These are phyloP conservation scores for Bembecia ichneumoniformis DNA, from an alignment of 2,888 invertebrate genomes.

Conservation along the genomic window DNA sequence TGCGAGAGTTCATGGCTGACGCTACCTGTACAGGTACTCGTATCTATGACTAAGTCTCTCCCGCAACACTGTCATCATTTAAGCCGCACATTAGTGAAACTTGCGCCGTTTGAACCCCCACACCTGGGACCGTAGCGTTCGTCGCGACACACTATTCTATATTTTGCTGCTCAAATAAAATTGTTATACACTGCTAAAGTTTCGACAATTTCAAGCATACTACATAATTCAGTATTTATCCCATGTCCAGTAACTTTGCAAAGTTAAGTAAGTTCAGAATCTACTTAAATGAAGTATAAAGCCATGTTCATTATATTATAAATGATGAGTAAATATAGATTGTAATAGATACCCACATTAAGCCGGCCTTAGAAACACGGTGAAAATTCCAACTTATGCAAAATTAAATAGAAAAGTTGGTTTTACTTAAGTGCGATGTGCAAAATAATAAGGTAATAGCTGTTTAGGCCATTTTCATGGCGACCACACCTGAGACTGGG, in stretches of 20 bases:
- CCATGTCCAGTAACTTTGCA: too few relatives aligned
- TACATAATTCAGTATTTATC: not conserved
- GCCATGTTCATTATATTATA: too few relatives aligned
- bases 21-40: not conserved
- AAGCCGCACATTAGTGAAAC: slow-evolving; percentile 68
- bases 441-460: slow-evolving; percentile 15
- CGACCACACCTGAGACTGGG: slow-evolving; percentile 14
- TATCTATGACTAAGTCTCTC: slow-evolving; percentile 25
- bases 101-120: slow-evolving; percentile 56
- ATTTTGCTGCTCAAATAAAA: slow-evolving; percentile 50
- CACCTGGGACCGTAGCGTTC: slow-evolving; percentile 52
- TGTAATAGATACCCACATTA: too few relatives aligned
- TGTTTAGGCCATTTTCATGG: slow-evolving; percentile 15
- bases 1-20: too few relatives aligned
- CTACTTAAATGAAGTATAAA: too few relatives aligned
- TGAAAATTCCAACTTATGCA: too few relatives aligned
- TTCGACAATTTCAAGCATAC: not conserved
- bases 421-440: not conserved
- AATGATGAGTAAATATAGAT: too few relatives aligned
- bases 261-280: too few relatives aligned
- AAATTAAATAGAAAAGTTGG: too few relatives aligned
- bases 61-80: slow-evolving; percentile 55
- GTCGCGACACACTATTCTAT: slow-evolving; percentile 46
- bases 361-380: too few relatives aligned
- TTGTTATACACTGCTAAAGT: slow-evolving; percentile 13